These are phyloP conservation scores for Cryptoleucopteryx plumbea DNA, from an alignment of 2,113 vertebrate species.

Conservation along the genomic window DNA sequence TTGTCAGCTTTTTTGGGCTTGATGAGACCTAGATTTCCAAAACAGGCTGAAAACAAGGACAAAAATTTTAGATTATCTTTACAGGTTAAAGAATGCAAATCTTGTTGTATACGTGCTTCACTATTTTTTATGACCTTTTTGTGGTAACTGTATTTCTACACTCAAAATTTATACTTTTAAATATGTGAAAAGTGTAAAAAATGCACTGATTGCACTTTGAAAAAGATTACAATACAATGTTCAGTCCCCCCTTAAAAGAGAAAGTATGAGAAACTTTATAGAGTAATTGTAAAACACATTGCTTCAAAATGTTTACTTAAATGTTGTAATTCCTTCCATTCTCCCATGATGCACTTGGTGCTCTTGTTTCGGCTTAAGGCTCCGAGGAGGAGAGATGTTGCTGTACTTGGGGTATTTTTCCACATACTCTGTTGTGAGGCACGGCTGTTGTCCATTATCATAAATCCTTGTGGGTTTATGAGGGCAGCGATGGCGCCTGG, in stretches of 20 bases:
- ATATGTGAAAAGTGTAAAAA: not conserved
- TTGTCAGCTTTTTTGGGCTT: not conserved
- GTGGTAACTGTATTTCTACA: not conserved
- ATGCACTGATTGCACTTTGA: not conserved
- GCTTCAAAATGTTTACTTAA: constrained; percentile 74
- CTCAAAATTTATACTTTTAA: not conserved
- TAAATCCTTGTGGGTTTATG: constrained; percentile 72
- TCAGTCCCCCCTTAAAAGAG: not conserved
- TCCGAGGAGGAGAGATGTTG: constrained; percentile 63
- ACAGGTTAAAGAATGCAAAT: not conserved
- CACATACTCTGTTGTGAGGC: constrained; percentile 74
- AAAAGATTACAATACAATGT: not conserved
- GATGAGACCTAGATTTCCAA: not conserved
- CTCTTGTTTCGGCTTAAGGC: constrained; percentile 73
- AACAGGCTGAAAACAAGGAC: not conserved
- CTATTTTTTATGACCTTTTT: not conserved
- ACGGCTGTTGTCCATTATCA: constrained; percentile 26
- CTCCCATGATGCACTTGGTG: constrained; percentile 21
- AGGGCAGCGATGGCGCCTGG: constrained; percentile 81
- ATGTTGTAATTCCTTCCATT: constrained; percentile 81
- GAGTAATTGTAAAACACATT: not conserved
- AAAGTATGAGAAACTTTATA: not conserved
- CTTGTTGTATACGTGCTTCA: not conserved
- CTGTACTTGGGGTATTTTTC: constrained; percentile 79
- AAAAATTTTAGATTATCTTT: not conserved